phyloP scores from a whole-genome alignment of 2,888 invertebrate species.

The Tetragnatha montana region DNA sequence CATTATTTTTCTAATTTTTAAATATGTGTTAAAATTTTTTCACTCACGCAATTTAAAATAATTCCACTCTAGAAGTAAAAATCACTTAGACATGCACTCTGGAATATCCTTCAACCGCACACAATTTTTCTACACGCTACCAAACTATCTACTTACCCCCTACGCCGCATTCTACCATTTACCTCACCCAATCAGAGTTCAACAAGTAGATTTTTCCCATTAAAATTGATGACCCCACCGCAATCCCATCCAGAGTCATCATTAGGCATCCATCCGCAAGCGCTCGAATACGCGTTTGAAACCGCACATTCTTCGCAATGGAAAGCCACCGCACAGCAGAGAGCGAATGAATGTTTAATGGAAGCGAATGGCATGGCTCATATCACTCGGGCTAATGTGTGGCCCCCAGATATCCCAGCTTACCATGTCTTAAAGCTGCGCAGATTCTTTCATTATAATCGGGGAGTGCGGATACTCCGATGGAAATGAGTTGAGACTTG shows the following conservation, averaged over 20 bases:
- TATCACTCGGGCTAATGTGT: slow-evolving; percentile 16
- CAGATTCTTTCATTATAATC: not conserved
- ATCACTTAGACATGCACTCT: no score
- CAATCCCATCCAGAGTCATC: not conserved
- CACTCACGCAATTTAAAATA: no score
- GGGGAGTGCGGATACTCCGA: no score
- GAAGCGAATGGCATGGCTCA: slow-evolving; percentile 14
- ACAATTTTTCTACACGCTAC: no score
- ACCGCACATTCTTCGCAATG: not conserved
- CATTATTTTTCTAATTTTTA: no score
- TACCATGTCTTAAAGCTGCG: slow-evolving; percentile 1
- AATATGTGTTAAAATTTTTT: no score
- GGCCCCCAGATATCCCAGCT: not conserved
- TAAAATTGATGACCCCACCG: not conserved
- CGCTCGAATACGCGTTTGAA: not conserved
- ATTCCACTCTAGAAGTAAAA: no score
- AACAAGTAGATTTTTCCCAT: not conserved
- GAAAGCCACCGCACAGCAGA: not conserved
- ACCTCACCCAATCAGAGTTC: not conserved
- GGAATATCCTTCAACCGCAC: no score
- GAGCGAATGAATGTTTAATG: slow-evolving; percentile 9
- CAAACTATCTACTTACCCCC: no score
- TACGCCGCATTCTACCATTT: no score
- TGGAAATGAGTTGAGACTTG: no score
- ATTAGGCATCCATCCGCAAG: not conserved